Percentiles rank a stretch among this genome's conserved stretches.
Conservation (phyloP, 2,888 invertebrate genomes). For the Lycocerus yunnanus region DNA sequence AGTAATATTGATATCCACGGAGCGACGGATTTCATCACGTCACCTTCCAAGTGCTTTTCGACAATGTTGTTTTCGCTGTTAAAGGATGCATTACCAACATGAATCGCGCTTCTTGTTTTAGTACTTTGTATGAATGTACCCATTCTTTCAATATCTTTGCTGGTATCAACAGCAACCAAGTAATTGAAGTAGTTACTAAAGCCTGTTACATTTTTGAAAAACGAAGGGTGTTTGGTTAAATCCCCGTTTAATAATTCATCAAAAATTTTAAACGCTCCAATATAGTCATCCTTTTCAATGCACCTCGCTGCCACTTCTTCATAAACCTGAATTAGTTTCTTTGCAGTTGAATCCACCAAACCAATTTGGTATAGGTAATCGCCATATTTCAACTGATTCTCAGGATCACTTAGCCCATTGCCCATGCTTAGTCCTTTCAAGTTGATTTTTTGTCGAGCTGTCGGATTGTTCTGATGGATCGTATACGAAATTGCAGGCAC, state of each 20-base stretch:
- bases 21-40: slow-evolving; percentile 82
- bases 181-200: slow-evolving; percentile 78
- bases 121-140: slow-evolving; percentile 66
- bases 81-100: slow-evolving; percentile 82
- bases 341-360: slow-evolving; percentile 68
- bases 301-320: slow-evolving; percentile 63
- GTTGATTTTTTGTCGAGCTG: slow-evolving; percentile 69
- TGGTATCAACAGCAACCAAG: slow-evolving; percentile 63
- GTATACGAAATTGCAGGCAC: slow-evolving; percentile 78
- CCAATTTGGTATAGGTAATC: slow-evolving; percentile 82
- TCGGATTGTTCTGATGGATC: slow-evolving; percentile 68
- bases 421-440: slow-evolving; percentile 75
- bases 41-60: slow-evolving; percentile 70
- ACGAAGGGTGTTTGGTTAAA: slow-evolving; percentile 51
- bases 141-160: slow-evolving; percentile 59
- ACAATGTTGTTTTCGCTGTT: slow-evolving; percentile 64
- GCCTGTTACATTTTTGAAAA: slow-evolving; percentile 76
- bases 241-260: slow-evolving; percentile 75
- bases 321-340: slow-evolving; percentile 62
- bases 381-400: slow-evolving; percentile 75
- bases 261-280: slow-evolving; percentile 73
- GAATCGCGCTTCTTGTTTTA: slow-evolving; percentile 73
- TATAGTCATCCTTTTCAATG: slow-evolving; percentile 68
- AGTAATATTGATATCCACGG: slow-evolving; percentile 72
- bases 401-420: slow-evolving; percentile 80